Conservation (phyloP, 2,888 invertebrate genomes). For the Sarcophaga rosellei region DNA sequence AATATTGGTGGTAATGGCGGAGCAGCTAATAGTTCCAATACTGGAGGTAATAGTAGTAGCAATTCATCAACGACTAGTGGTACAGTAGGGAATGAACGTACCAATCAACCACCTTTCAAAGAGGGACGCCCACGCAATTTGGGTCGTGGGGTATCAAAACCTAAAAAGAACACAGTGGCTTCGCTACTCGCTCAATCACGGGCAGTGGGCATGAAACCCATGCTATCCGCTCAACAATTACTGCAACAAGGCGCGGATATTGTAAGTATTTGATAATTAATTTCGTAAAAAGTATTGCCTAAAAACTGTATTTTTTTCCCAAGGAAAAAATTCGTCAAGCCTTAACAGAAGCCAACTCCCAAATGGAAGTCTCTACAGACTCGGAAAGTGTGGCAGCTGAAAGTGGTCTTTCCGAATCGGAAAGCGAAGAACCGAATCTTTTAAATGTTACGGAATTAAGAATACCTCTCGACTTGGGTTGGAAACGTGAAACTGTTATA, state of each 20-base stretch:
- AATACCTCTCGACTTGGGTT: slow-evolving; percentile 88
- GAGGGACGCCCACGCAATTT: slow-evolving; percentile 92
- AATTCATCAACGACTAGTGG: slow-evolving; percentile 66
- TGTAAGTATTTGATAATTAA: slow-evolving; percentile 77
- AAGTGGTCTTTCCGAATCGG: slow-evolving; percentile 84
- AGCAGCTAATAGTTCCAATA: slow-evolving; percentile 68
- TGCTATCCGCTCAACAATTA: slow-evolving; percentile 88
- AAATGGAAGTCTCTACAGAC: slow-evolving; percentile 84
- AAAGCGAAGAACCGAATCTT: slow-evolving; percentile 83
- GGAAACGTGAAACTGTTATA: slow-evolving; percentile 96
- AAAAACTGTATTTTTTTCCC: slow-evolving; percentile 64
- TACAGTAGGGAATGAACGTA: slow-evolving; percentile 61
- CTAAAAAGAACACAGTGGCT: slow-evolving; percentile 96
- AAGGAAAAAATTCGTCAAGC: slow-evolving; percentile 84
- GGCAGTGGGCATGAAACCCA: slow-evolving; percentile 90
- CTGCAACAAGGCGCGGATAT: slow-evolving; percentile 81
- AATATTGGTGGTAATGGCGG: slow-evolving; percentile 69
- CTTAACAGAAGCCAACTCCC: slow-evolving; percentile 82
- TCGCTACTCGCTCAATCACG: slow-evolving; percentile 93
- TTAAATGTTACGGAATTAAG: slow-evolving; percentile 83
- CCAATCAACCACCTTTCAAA: slow-evolving; percentile 80
- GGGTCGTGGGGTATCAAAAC: slow-evolving; percentile 93
- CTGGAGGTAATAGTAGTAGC: slow-evolving; percentile 69
- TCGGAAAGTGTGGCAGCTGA: slow-evolving; percentile 84
- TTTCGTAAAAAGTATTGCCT: too few relatives aligned